Evolutionary conservation across 2,888 invertebrate genomes (phyloP).

Genomic region (Noctua pronuba): DNA sequence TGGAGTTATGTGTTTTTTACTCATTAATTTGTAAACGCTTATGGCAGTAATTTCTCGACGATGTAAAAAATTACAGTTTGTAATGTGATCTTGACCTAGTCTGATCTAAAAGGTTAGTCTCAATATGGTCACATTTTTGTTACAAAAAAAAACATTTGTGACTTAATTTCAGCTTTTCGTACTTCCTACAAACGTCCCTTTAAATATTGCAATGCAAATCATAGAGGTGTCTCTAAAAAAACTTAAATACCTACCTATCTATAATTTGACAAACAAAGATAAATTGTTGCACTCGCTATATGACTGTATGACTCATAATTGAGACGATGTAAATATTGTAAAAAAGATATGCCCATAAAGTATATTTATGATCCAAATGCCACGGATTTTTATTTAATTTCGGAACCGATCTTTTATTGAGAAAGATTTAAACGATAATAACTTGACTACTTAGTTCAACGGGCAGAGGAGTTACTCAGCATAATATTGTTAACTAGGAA

Average conservation of each 20-base stretch:
- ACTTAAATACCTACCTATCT: not conserved
- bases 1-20: not conserved
- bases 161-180: not conserved
- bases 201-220: conserved; percentile 31
- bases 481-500: not conserved
- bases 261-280: conserved; percentile 18
- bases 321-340: conserved; percentile 66
- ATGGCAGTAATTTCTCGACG: not conserved
- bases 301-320: conserved; percentile 42
- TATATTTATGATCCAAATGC: conserved; percentile 62
- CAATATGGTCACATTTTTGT: not conserved
- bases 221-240: not conserved
- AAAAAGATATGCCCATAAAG: conserved; percentile 51
- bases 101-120: not conserved
- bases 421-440: not conserved
- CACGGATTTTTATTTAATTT: conserved; percentile 28
- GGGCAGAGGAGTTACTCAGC: not conserved
- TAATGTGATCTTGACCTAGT: not conserved
- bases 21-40: not conserved
- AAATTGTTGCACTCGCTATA: conserved; percentile 26
- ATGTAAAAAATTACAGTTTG: not conserved
- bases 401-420: not conserved
- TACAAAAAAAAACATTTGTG: not conserved
- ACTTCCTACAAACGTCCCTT: not conserved
- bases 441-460: not conserved